phyloP scores from a whole-genome alignment of 2,113 vertebrate species.

The Orthonyx spaldingii region DNA sequence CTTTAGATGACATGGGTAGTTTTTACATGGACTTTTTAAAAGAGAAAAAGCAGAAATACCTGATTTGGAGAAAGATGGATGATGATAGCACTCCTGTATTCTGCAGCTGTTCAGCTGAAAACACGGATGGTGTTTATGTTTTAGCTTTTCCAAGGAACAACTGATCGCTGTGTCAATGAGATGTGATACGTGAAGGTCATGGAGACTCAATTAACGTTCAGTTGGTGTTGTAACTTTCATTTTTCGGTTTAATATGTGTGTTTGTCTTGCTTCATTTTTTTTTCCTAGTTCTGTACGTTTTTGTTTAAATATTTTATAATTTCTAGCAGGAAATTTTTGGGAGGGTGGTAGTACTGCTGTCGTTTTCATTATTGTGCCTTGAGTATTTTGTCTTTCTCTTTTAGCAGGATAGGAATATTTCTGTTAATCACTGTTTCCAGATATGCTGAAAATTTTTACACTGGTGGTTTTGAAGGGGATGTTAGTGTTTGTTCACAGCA shows the following conservation, averaged over 20 bases:
- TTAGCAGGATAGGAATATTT: neutral
- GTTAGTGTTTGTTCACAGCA: neutral
- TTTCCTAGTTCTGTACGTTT: slow-evolving; percentile 2
- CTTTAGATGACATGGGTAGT: neutral
- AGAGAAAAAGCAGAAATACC: neutral
- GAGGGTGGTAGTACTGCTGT: neutral
- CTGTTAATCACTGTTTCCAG: neutral
- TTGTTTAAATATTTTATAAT: slow-evolving; percentile 23
- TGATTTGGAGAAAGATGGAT: neutral
- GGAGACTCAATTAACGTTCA: slow-evolving; percentile 26
- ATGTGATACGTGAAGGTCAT: slow-evolving; percentile 48
- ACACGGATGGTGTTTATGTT: neutral
- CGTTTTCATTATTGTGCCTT: neutral
- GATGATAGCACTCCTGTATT: neutral
- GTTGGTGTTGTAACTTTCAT: neutral
- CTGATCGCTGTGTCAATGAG: slow-evolving; percentile 24
- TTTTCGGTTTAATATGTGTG: slow-evolving; percentile 16
- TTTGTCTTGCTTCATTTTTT: slow-evolving; percentile 47
- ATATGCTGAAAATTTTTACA: neutral
- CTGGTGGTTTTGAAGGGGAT: neutral
- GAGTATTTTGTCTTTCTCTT: neutral
- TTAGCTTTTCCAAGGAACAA: neutral
- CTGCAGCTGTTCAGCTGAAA: neutral
- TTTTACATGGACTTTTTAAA: neutral
- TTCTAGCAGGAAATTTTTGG: neutral